phyloP scores from a whole-genome alignment of 2,797 vertebrate genomes.

The Pantherophis vulpinus region DNA sequence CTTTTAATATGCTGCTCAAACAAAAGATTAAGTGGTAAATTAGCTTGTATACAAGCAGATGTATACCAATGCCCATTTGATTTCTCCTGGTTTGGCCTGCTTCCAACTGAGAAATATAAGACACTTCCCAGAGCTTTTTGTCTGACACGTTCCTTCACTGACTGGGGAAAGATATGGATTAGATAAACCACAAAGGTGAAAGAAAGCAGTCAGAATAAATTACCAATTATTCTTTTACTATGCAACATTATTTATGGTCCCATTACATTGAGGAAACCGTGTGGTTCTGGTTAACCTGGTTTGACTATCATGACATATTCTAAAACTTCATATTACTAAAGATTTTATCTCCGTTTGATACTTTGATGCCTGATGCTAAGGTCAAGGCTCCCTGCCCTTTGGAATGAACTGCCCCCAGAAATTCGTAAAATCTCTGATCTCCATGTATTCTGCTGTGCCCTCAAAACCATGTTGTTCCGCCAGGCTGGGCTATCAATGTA shows the following conservation, averaged over 20 bases:
- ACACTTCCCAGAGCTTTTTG: neutral
- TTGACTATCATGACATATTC: neutral
- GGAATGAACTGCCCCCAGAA: too few relatives aligned
- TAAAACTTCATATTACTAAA: neutral
- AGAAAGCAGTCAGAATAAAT: neutral
- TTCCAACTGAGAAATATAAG: neutral
- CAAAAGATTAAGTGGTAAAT: neutral
- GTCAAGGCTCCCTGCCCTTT: neutral
- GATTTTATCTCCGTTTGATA: neutral
- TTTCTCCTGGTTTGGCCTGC: neutral
- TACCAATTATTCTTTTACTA: neutral
- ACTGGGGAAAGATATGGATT: neutral
- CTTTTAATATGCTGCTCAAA: neutral
- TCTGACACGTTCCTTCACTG: neutral
- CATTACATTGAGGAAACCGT: neutral
- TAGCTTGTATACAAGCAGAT: neutral
- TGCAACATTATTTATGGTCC: neutral
- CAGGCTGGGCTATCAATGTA: too few relatives aligned
- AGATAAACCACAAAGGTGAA: neutral
- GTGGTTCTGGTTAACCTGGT: neutral
- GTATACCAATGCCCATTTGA: neutral
- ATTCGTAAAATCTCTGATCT: too few relatives aligned
- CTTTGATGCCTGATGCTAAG: neutral
- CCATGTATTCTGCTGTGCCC: too few relatives aligned
- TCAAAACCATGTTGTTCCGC: too few relatives aligned